These are phyloP conservation scores for Orthosia gothica DNA, from an alignment of 2,888 invertebrate species.

Conservation along the genomic window DNA sequence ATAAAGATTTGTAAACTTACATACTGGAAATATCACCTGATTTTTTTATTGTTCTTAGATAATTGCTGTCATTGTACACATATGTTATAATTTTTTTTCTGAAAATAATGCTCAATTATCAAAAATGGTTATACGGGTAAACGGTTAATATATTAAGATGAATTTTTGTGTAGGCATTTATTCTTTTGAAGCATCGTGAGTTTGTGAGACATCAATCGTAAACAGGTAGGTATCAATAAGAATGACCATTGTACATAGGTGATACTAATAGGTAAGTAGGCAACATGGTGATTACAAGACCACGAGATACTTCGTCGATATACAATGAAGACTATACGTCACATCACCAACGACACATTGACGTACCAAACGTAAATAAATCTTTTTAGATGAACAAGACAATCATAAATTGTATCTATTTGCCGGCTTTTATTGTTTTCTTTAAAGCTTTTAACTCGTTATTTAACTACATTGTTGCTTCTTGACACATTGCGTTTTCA, in stretches of 20 bases:
- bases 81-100: too few relatives aligned
- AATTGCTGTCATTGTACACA: too few relatives aligned
- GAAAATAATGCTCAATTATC: too few relatives aligned
- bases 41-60: not conserved
- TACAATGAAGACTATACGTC: too few relatives aligned
- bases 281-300: not conserved
- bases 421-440: not conserved
- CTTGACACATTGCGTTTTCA: not conserved
- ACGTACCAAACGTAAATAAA: not conserved
- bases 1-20: not conserved
- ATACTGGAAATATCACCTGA: not conserved
- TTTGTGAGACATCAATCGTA: not conserved
- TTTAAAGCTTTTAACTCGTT: not conserved
- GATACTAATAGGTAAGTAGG: not conserved
- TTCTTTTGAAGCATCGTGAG: not conserved
- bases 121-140: too few relatives aligned
- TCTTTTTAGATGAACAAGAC: too few relatives aligned
- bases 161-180: too few relatives aligned
- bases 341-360: not conserved
- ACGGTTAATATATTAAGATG: too few relatives aligned
- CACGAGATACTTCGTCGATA: not conserved
- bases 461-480: constrained; percentile 6
- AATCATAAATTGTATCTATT: not conserved
- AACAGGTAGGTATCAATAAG: not conserved
- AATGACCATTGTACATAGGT: constrained; percentile 17